These are phyloP conservation scores for Donacobius atricapilla DNA, from an alignment of 2,113 vertebrate genomes.

Conservation along the genomic window DNA sequence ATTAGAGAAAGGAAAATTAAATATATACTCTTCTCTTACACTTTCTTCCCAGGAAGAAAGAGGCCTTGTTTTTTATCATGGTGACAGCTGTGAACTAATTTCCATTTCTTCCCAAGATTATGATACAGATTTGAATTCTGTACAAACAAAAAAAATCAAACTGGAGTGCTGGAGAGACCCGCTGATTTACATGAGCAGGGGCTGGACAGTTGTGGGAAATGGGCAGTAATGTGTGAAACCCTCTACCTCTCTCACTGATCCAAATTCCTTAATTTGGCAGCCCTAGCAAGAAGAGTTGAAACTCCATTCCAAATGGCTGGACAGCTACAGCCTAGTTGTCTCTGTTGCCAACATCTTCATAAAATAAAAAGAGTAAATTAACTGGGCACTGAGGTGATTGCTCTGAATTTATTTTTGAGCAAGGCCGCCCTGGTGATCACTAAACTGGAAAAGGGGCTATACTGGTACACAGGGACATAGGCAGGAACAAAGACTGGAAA, in stretches of 20 bases:
- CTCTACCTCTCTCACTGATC: not conserved
- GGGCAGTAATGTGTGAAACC: not conserved
- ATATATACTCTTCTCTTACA: not conserved
- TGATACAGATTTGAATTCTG: not conserved
- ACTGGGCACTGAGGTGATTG: not conserved
- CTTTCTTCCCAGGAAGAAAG: not conserved
- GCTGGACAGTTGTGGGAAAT: not conserved
- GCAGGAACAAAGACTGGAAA: not conserved
- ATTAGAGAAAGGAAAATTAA: not conserved
- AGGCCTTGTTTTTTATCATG: not conserved
- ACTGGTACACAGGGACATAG: not conserved
- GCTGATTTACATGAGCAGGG: not conserved
- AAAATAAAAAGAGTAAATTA: not conserved
- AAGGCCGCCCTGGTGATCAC: not conserved
- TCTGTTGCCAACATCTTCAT: not conserved
- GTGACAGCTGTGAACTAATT: not conserved
- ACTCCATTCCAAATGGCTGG: not conserved
- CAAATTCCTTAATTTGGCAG: not conserved
- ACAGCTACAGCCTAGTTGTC: not conserved
- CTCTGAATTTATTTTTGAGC: not conserved
- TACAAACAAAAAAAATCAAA: not conserved
- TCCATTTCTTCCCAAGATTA: not conserved
- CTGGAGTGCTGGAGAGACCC: not conserved
- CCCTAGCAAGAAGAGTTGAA: not conserved
- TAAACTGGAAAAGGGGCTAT: not conserved